Conservation (phyloP, 2,888 invertebrate genomes). For the Malacosoma neustria region DNA sequence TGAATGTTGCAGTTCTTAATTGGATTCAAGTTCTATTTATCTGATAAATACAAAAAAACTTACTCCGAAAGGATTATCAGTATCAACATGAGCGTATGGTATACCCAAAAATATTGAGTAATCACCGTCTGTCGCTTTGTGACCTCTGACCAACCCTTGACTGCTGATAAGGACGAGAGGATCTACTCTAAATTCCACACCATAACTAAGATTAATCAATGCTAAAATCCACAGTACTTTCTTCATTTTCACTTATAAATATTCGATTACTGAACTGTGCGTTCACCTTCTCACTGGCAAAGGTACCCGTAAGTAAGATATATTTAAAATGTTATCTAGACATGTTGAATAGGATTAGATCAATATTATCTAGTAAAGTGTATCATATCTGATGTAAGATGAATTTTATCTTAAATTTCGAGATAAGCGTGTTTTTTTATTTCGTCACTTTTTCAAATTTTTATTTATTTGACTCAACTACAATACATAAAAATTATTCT, state of each 20-base stretch:
- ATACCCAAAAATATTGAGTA: slow-evolving; percentile 58
- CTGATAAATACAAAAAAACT: too few species aligned
- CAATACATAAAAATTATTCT: too few species aligned
- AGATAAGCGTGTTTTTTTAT: slow-evolving; percentile 4
- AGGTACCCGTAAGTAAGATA: slow-evolving; percentile 12
- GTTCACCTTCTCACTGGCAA: slow-evolving; percentile 7
- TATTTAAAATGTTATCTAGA: slow-evolving; percentile 37
- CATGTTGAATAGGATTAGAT: slow-evolving; percentile 26
- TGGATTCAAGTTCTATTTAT: too few species aligned
- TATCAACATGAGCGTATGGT: slow-evolving; percentile 53
- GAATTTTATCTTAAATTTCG: slow-evolving; percentile 11
- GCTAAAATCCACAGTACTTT: slow-evolving; percentile 15
- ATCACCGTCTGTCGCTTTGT: slow-evolving; percentile 44
- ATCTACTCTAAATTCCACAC: slow-evolving; percentile 41
- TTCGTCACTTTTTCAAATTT: too few species aligned
- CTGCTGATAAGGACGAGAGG: slow-evolving; percentile 45
- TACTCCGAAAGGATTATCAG: slow-evolving; percentile 57
- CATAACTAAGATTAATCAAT: slow-evolving; percentile 14
- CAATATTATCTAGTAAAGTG: slow-evolving; percentile 22
- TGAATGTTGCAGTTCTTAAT: too few species aligned
- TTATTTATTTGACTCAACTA: too few species aligned
- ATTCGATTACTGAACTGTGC: slow-evolving; percentile 1
- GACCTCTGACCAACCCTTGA: slow-evolving; percentile 56
- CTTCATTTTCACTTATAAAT: slow-evolving; percentile 18
- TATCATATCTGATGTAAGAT: slow-evolving; percentile 12